Percentiles rank a stretch among this genome's conserved stretches.
phyloP scores from a whole-genome alignment of 2,888 invertebrate species.

The Epinotia bilunana region DNA sequence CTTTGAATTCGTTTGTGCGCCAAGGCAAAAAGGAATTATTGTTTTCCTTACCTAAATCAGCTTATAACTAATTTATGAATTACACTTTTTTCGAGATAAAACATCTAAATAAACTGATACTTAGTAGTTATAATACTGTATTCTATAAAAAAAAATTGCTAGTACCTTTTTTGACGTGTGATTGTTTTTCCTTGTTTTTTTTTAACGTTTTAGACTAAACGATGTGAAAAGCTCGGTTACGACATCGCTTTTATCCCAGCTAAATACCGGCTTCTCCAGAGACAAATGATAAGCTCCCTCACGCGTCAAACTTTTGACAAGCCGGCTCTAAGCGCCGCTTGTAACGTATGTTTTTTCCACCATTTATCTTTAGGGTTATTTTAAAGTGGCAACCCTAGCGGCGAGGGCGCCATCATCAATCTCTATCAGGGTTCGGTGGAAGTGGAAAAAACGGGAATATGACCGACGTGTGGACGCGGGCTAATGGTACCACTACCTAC shows the following conservation, averaged over 20 bases:
- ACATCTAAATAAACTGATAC: no score
- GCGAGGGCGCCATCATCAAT: slow-evolving; percentile 74
- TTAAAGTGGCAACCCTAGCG: slow-evolving; percentile 41
- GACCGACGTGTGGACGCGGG: slow-evolving; percentile 65
- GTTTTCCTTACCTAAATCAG: no score
- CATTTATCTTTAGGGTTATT: slow-evolving; percentile 29
- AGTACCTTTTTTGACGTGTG: background rate
- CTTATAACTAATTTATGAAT: no score
- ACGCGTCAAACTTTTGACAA: slow-evolving; percentile 30
- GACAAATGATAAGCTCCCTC: slow-evolving; percentile 33
- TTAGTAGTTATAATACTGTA: background rate
- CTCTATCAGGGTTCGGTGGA: slow-evolving; percentile 74
- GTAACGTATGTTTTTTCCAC: slow-evolving; percentile 30
- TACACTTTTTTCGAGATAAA: no score
- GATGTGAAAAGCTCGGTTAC: slow-evolving; percentile 9
- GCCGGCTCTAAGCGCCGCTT: slow-evolving; percentile 11
- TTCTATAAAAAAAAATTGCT: no score
- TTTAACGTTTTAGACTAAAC: background rate
- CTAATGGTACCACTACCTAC: slow-evolving; percentile 44
- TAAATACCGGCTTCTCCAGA: slow-evolving; percentile 24
- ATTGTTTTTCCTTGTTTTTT: background rate
- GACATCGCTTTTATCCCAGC: slow-evolving; percentile 11
- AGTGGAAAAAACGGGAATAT: slow-evolving; percentile 75
- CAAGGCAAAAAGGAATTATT: background rate
- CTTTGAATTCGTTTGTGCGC: no score